Conservation (phyloP, 2,113 vertebrate species). For the Anhinga rufa region DNA sequence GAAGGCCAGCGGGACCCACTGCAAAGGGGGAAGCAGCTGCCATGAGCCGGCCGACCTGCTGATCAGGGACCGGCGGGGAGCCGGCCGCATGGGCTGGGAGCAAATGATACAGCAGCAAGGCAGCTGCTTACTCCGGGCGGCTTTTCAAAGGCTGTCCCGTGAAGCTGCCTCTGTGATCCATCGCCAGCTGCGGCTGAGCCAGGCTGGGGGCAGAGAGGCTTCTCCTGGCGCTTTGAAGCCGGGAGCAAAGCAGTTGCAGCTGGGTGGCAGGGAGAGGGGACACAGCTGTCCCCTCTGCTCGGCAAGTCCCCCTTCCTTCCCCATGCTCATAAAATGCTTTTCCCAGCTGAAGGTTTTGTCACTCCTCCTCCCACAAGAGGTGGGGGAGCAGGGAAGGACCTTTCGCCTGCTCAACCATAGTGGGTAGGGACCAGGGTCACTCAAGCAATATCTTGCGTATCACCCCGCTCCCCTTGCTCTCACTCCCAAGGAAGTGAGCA, state of each 20-base stretch:
- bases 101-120: background rate
- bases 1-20: background rate
- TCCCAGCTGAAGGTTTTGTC: background rate
- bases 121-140: rapidly evolving
- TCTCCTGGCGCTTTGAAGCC: background rate
- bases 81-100: background rate
- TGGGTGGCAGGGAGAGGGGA: background rate
- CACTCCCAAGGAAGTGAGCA: background rate
- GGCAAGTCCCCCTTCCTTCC: background rate
- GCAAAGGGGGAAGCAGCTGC: background rate
- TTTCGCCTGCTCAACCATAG: rapidly evolving
- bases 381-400: background rate
- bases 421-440: background rate
- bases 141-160: background rate
- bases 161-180: background rate
- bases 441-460: background rate
- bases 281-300: background rate
- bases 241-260: background rate
- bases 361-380: background rate
- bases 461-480: background rate
- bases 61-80: rapidly evolving
- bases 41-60: background rate
- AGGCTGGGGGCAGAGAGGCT: background rate
- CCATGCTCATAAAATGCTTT: background rate
- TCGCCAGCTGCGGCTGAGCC: background rate